A percentile compares a stretch with the other conserved stretches of the same genome.
Evolutionary conservation across 2,888 invertebrate species (phyloP).

Genomic region (Sphecodes monilicornis): DNA sequence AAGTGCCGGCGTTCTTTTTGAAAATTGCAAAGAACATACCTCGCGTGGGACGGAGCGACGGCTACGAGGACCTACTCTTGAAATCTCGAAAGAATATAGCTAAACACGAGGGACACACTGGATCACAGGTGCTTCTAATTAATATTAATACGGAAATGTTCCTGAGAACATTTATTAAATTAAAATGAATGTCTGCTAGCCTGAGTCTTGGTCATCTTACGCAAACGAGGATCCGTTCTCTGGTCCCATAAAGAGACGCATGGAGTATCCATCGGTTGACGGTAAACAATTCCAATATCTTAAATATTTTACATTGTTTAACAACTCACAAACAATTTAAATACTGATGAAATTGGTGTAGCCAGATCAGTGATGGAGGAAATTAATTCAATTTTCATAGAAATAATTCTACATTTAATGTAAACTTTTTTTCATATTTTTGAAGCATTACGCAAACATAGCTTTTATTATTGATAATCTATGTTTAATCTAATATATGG

Average conservation of each 20-base stretch:
- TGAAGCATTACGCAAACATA: too few species aligned
- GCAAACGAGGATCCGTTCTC: slow-evolving; percentile 41
- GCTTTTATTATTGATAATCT: too few species aligned
- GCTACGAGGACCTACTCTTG: slow-evolving; percentile 74
- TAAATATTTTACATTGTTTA: too few species aligned
- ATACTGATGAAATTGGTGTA: not conserved
- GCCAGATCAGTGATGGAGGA: too few species aligned
- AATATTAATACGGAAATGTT: not conserved
- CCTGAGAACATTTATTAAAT: not conserved
- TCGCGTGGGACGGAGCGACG: slow-evolving; percentile 77
- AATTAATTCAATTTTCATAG: not conserved
- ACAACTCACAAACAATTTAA: not conserved
- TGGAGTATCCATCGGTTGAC: slow-evolving; percentile 56
- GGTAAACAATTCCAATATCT: slow-evolving; percentile 42
- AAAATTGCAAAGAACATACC: slow-evolving; percentile 82
- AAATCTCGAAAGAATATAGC: slow-evolving; percentile 76
- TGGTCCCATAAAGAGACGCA: slow-evolving; percentile 65
- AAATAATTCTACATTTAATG: not conserved
- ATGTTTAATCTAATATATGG: too few species aligned
- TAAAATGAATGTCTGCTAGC: slow-evolving; percentile 27
- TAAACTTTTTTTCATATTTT: not conserved
- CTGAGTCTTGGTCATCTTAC: slow-evolving; percentile 43
- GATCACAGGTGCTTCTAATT: slow-evolving; percentile 60
- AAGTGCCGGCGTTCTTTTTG: slow-evolving; percentile 80
- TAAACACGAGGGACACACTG: slow-evolving; percentile 69